Conservation (phyloP, 1,140 invertebrate genomes). For the Idris sp. region DNA sequence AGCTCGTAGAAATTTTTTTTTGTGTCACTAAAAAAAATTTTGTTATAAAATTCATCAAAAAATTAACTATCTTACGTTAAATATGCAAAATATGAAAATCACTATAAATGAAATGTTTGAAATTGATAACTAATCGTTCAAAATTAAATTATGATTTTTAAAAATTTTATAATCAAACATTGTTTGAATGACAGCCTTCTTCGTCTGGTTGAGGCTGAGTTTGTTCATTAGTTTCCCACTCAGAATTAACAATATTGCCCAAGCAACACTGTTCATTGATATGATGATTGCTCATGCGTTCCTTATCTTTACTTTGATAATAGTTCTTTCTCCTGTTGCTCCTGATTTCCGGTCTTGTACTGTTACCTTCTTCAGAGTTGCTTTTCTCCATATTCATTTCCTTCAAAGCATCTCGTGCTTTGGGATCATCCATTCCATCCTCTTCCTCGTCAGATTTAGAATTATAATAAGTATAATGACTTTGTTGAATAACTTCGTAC, state of each 20-base stretch:
- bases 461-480: conserved; percentile 68
- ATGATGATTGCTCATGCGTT: conserved; percentile 64
- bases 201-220: conserved; percentile 65
- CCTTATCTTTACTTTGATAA: conserved; percentile 62
- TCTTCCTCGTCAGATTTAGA: conserved; percentile 69
- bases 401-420: conserved; percentile 41
- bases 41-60: no score
- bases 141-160: no score
- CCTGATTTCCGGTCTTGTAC: conserved; percentile 54
- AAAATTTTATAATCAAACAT: conserved; percentile 68
- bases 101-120: no score
- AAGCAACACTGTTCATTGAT: conserved; percentile 70
- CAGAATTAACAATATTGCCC: conserved; percentile 67
- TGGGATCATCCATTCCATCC: conserved; percentile 64
- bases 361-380: conserved; percentile 39
- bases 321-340: conserved; percentile 57
- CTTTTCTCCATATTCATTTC: conserved; percentile 38
- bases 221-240: conserved; percentile 70
- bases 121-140: no score
- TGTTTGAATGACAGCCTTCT: conserved; percentile 69
- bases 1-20: no score
- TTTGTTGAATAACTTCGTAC: conserved; percentile 81
- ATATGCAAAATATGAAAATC: no score
- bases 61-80: no score
- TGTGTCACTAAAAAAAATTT: no score